phyloP scores from a whole-genome alignment of 2,797 vertebrate genomes.

The Pelobates cultripes region DNA sequence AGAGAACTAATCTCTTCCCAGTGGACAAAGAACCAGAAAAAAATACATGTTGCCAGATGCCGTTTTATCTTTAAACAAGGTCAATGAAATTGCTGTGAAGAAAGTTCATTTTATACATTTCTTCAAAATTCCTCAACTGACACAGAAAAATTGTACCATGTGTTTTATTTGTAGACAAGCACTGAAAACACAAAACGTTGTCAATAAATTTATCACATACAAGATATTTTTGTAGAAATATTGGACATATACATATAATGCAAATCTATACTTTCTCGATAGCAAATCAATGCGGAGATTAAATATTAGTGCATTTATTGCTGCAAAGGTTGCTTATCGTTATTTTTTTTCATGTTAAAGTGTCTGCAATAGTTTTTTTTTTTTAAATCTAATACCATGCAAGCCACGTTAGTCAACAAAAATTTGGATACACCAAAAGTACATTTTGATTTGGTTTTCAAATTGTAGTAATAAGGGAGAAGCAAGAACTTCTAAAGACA shows the following conservation, averaged over 20 bases:
- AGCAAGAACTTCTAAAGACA: no score
- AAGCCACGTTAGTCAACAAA: no score
- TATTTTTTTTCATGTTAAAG: no score
- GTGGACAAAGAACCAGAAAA: constrained; percentile 19
- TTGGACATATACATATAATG: constrained; percentile 4
- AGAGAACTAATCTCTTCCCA: constrained; percentile 42
- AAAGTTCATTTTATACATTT: constrained; percentile 6
- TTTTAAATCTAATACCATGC: no score
- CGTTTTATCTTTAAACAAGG: constrained; percentile 38
- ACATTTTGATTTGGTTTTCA: no score
- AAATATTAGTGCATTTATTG: neutral
- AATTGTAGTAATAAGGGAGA: no score
- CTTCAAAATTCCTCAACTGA: neutral
- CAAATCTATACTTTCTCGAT: constrained; percentile 19
- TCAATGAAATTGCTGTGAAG: constrained; percentile 21
- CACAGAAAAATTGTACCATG: neutral
- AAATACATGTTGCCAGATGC: constrained; percentile 34
- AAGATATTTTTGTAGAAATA: neutral
- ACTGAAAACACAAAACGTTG: neutral
- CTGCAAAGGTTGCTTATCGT: no score
- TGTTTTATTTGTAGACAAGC: constrained; percentile 6
- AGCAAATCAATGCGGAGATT: neutral
- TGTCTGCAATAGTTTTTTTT: no score
- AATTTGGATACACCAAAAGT: no score
- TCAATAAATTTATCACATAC: neutral